Evolutionary conservation across 2,888 invertebrate genomes (phyloP).

Genomic region (Eupelmus urozonus): DNA sequence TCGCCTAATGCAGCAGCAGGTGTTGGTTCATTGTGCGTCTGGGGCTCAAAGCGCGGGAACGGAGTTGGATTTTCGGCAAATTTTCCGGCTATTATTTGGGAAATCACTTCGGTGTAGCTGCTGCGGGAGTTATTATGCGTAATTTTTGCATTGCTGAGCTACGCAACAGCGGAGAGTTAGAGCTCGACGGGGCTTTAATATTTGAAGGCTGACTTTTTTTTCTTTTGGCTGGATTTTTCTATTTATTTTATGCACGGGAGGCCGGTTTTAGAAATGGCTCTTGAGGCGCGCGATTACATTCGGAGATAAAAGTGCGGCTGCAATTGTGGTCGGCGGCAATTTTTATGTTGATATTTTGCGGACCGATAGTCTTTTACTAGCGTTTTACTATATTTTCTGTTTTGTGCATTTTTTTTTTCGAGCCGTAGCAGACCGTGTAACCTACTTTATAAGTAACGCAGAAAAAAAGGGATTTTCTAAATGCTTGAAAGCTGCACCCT

Average conservation of each 20-base stretch:
- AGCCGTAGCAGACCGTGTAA: too few relatives aligned
- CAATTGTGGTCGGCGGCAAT: neutral
- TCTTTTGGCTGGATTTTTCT: constrained; percentile 1
- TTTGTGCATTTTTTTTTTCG: too few relatives aligned
- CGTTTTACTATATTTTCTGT: too few relatives aligned
- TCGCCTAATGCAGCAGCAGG: too few relatives aligned
- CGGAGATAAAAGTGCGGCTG: neutral
- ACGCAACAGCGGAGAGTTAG: neutral
- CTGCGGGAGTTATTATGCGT: constrained; percentile 41
- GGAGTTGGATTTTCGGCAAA: constrained; percentile 23
- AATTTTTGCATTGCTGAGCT: constrained; percentile 31
- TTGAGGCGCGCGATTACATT: neutral
- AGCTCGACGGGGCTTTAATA: neutral
- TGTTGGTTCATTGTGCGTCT: neutral
- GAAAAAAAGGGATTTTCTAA: too few relatives aligned
- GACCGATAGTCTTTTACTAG: too few relatives aligned
- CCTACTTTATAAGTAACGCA: too few relatives aligned
- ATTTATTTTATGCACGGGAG: constrained; percentile 1
- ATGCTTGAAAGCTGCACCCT: too few relatives aligned
- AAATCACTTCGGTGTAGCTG: constrained; percentile 37
- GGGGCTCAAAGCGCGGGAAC: neutral
- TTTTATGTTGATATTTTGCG: neutral
- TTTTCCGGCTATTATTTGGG: neutral
- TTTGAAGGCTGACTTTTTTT: too few relatives aligned
- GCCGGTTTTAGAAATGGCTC: neutral